Evolutionary conservation across 2,113 vertebrate genomes (phyloP).

Genomic region (Otolemur garnettii): DNA sequence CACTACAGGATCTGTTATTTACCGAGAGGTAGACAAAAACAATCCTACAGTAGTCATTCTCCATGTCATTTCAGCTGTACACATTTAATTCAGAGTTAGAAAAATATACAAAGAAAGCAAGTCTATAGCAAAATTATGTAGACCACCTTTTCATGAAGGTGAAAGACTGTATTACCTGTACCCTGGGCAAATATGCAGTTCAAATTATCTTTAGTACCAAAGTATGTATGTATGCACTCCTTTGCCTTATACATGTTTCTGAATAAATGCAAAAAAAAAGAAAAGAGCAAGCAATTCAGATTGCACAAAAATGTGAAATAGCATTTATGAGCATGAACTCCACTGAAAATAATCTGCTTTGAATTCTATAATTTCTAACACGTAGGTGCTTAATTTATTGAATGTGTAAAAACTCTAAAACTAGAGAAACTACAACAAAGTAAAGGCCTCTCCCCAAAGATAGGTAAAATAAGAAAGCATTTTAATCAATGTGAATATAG

Average conservation of each 20-base stretch:
- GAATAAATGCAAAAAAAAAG: constrained; percentile 41
- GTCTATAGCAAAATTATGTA: not conserved
- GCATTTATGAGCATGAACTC: constrained; percentile 16
- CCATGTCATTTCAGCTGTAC: constrained; percentile 1
- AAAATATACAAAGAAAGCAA: constrained; percentile 18
- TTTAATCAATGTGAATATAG: not conserved
- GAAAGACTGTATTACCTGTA: not conserved
- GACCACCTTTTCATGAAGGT: not conserved
- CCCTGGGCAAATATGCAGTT: not conserved
- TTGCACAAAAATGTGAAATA: not conserved
- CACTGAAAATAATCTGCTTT: constrained; percentile 36
- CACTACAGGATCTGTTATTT: constrained; percentile 15
- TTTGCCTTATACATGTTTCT: not conserved
- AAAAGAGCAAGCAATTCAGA: not conserved
- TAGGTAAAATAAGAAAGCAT: not conserved
- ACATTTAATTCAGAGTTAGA: constrained; percentile 39
- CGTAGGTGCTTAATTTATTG: not conserved
- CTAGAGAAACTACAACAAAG: constrained; percentile 36
- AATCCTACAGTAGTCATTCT: constrained; percentile 38
- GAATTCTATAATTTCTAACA: constrained; percentile 44
- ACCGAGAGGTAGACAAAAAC: not conserved
- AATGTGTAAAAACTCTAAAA: constrained; percentile 26
- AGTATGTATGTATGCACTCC: not conserved
- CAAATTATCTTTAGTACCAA: constrained; percentile 23
- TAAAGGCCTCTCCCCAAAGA: not conserved